A percentile compares a stretch with the other conserved stretches of the same genome.
Conservation (phyloP, 2,888 invertebrate genomes). For the Lobophora halterata region DNA sequence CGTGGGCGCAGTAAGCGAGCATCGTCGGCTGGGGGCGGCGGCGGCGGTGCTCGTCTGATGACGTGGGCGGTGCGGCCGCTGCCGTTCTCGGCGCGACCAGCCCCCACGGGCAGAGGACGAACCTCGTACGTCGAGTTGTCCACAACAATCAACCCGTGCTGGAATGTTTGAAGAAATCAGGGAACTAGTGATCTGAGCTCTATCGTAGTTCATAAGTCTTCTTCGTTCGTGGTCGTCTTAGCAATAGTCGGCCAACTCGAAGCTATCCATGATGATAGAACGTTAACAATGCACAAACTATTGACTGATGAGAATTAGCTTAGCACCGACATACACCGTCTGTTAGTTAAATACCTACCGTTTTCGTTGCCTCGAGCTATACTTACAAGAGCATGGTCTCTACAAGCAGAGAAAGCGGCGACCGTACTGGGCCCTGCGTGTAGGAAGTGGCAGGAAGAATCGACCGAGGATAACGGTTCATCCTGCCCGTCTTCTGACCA, state of each 20-base stretch:
- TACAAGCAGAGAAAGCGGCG: slow-evolving; percentile 85
- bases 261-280: too few species aligned
- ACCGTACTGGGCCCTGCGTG: slow-evolving; percentile 79
- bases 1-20: slow-evolving; percentile 57
- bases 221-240: too few species aligned
- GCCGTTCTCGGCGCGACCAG: slow-evolving; percentile 59
- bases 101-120: slow-evolving; percentile 78
- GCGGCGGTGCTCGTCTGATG: slow-evolving; percentile 77
- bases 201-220: too few species aligned
- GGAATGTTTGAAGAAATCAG: slow-evolving; percentile 32
- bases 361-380: too few species aligned
- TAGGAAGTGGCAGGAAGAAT: slow-evolving; percentile 83
- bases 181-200: slow-evolving; percentile 19
- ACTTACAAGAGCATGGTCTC: slow-evolving; percentile 82
- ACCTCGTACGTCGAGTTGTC: slow-evolving; percentile 86
- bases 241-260: too few species aligned
- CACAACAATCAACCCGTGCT: slow-evolving; percentile 86
- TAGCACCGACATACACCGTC: too few species aligned
- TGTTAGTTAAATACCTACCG: too few species aligned
- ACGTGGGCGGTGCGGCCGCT: slow-evolving; percentile 76
- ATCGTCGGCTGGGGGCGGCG: slow-evolving; percentile 66
- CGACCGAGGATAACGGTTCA: slow-evolving; percentile 55
- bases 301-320: too few species aligned
- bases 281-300: too few species aligned
- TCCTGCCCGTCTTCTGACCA: slow-evolving; percentile 73